phyloP scores from a whole-genome alignment of 1,140 invertebrate species.

The Andrena cerasifolii region DNA sequence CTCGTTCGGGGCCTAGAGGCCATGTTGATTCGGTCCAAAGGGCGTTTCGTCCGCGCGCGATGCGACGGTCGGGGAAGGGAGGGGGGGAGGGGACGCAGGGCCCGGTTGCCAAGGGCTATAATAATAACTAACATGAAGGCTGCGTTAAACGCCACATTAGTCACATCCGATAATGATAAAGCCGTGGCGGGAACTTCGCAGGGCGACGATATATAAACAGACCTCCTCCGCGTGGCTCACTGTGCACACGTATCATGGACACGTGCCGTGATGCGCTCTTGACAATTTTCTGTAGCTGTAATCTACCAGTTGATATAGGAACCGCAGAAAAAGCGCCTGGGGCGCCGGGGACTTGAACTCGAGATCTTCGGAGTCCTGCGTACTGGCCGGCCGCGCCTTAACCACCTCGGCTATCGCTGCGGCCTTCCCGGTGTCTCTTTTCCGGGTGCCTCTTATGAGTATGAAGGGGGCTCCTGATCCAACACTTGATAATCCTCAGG shows the following conservation, averaged over 20 bases:
- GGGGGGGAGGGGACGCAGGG: constrained; percentile 9
- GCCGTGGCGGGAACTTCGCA: constrained; percentile 69
- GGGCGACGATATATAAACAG: constrained; percentile 67
- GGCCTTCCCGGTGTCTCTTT: too few relatives aligned
- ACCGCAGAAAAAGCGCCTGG: too few relatives aligned
- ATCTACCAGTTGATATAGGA: constrained; percentile 25
- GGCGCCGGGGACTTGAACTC: too few relatives aligned
- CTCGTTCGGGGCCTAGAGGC: constrained; percentile 29
- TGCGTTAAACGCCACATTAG: constrained; percentile 77
- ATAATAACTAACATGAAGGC: constrained; percentile 77
- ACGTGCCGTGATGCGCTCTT: constrained; percentile 31
- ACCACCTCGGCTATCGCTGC: too few relatives aligned
- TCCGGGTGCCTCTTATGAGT: too few relatives aligned
- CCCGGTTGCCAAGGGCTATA: constrained; percentile 74
- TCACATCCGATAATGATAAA: constrained; percentile 78
- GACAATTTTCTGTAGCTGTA: constrained; percentile 45
- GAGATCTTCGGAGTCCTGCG: too few relatives aligned
- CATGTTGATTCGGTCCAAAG: constrained; percentile 56
- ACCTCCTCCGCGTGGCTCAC: constrained; percentile 46
- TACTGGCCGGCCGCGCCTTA: too few relatives aligned
- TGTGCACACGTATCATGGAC: constrained; percentile 16
- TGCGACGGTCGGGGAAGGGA: constrained; percentile 8
- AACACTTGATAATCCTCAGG: too few relatives aligned
- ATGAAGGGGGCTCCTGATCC: too few relatives aligned
- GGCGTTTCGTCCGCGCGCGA: constrained; percentile 57